phyloP scores from a whole-genome alignment of 2,888 invertebrate genomes.

The Metopia argyrocephala region DNA sequence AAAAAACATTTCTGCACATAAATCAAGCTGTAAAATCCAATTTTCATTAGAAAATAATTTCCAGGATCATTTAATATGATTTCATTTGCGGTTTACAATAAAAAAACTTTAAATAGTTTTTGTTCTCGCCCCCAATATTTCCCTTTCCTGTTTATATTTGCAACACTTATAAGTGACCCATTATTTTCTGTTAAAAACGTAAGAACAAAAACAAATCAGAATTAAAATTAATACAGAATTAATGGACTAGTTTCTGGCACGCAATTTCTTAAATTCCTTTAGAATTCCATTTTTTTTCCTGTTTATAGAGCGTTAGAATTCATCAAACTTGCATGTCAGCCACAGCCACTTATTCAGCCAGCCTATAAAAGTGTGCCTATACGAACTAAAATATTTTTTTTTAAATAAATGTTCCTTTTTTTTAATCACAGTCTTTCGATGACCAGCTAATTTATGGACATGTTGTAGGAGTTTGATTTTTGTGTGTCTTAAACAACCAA shows the following conservation, averaged over 20 bases:
- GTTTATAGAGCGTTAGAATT: background rate
- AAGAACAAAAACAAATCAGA: background rate
- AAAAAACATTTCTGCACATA: no score
- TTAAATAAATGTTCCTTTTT: background rate
- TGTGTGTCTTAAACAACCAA: slow-evolving; percentile 22
- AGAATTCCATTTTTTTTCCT: background rate
- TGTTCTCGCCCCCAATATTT: background rate
- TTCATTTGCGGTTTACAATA: no score
- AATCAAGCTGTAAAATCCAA: no score
- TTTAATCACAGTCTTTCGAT: slow-evolving; percentile 45
- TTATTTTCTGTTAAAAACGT: background rate
- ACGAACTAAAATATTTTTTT: background rate
- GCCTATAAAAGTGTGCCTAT: slow-evolving; percentile 1
- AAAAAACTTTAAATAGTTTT: no score
- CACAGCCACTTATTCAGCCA: background rate
- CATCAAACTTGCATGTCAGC: background rate
- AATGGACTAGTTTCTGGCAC: slow-evolving; percentile 53
- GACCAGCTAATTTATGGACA: slow-evolving; percentile 49
- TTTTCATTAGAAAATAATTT: no score
- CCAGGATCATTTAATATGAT: no score
- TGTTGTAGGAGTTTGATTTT: slow-evolving; percentile 59
- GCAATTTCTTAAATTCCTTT: slow-evolving; percentile 42
- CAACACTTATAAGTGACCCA: background rate
- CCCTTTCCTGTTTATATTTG: background rate
- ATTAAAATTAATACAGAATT: background rate